phyloP scores from a whole-genome alignment of 1,140 invertebrate genomes.

The Ips nitidus region DNA sequence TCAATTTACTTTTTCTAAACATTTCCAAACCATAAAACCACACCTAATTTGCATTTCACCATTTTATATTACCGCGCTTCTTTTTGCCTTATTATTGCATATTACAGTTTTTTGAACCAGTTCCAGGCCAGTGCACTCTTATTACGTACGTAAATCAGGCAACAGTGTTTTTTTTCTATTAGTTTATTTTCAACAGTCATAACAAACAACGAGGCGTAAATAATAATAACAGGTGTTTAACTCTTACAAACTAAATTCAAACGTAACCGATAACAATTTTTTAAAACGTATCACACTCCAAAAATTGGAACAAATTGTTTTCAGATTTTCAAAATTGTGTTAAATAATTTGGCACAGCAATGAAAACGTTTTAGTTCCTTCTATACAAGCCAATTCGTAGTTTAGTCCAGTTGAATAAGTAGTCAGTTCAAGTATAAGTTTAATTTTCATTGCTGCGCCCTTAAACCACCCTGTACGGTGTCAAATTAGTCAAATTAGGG shows the following conservation, averaged over 20 bases:
- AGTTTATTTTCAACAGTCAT: slow-evolving; percentile 11
- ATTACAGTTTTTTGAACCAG: no score
- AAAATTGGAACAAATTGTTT: neutral
- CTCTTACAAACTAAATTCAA: slow-evolving; percentile 14
- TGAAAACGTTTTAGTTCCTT: neutral
- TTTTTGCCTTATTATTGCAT: no score
- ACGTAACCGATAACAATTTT: slow-evolving; percentile 6
- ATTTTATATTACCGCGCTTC: no score
- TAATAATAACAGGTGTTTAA: neutral
- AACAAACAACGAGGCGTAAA: neutral
- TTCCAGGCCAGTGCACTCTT: no score
- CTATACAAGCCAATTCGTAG: neutral
- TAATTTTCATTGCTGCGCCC: neutral
- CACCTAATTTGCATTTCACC: no score
- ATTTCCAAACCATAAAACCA: no score
- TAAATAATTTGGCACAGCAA: neutral
- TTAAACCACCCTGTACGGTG: neutral
- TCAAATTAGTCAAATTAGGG: neutral
- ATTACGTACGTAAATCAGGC: no score
- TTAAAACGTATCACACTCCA: slow-evolving; percentile 9
- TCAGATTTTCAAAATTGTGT: neutral
- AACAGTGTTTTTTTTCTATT: no score
- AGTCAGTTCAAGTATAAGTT: neutral
- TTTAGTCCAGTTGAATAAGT: neutral
- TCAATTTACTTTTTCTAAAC: no score